phyloP scores from a whole-genome alignment of 1,140 invertebrate genomes.

The Micrasema minimum region DNA sequence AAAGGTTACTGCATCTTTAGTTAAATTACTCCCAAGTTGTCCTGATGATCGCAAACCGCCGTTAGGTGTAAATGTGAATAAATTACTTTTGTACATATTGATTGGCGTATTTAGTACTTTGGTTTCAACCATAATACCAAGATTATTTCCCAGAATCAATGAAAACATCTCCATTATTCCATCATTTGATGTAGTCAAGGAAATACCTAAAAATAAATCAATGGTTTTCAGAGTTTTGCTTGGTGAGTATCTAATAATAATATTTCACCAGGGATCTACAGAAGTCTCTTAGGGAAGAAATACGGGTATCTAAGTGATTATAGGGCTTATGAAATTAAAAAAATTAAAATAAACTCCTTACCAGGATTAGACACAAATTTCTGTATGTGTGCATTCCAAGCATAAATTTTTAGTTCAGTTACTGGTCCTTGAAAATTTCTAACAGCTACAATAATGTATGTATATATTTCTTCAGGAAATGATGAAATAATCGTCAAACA shows the following conservation, averaged over 20 bases:
- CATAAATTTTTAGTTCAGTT: not conserved
- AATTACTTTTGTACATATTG: not conserved
- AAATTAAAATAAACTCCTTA: too few species aligned
- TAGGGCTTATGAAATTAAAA: too few species aligned
- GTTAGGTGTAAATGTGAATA: constrained; percentile 1
- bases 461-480: not conserved
- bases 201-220: constrained; percentile 36
- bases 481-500: not conserved
- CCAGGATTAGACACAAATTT: not conserved
- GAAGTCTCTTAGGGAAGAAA: too few species aligned
- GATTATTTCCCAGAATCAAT: not conserved
- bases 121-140: constrained; percentile 20
- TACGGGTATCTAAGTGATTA: too few species aligned
- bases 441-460: not conserved
- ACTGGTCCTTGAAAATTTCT: not conserved
- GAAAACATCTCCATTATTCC: constrained; percentile 23
- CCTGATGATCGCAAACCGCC: not conserved
- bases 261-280: too few species aligned
- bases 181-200: constrained; percentile 1
- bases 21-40: constrained; percentile 27
- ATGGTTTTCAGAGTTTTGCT: too few species aligned
- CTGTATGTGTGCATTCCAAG: not conserved
- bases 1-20: constrained; percentile 5
- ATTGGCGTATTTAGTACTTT: not conserved
- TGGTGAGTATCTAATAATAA: too few species aligned